Conservation (phyloP, 1,140 invertebrate species). For the Harpegnathos saltator region DNA sequence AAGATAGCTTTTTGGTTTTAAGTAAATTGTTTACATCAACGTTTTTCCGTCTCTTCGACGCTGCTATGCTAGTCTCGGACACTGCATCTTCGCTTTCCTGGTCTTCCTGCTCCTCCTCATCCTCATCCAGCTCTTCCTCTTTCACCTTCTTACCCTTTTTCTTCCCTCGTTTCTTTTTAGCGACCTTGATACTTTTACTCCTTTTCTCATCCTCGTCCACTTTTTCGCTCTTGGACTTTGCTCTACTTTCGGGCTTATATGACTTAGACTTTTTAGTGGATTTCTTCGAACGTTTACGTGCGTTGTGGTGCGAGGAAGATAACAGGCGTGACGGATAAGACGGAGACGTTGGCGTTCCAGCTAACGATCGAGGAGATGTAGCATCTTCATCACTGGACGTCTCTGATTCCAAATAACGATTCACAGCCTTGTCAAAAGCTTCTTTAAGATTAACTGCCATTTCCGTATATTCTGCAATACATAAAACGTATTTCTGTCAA, state of each 20-base stretch:
- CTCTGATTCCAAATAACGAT: constrained; percentile 92
- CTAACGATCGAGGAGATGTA: constrained; percentile 64
- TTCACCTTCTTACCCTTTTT: constrained; percentile 79
- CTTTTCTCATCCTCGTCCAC: constrained; percentile 81
- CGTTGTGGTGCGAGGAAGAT: constrained; percentile 77
- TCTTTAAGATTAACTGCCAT: constrained; percentile 94
- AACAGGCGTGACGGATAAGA: constrained; percentile 76
- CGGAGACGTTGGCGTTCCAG: constrained; percentile 64
- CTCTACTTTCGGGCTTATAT: constrained; percentile 78
- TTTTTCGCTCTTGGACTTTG: constrained; percentile 78
- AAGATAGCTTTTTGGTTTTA: constrained; percentile 85
- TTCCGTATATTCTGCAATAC: constrained; percentile 92
- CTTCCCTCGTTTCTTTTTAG: constrained; percentile 77
- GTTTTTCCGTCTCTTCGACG: constrained; percentile 79
- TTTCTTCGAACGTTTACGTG: constrained; percentile 81
- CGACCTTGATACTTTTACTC: constrained; percentile 70
- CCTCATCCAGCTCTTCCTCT: constrained; percentile 81
- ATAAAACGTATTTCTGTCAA: constrained; percentile 5
- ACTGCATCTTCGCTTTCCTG: constrained; percentile 78
- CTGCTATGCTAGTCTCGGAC: constrained; percentile 82
- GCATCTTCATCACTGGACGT: constrained; percentile 90
- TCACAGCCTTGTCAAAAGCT: constrained; percentile 92
- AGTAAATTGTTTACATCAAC: constrained; percentile 81
- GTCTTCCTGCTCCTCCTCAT: constrained; percentile 83
- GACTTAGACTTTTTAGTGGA: constrained; percentile 82